These are phyloP conservation scores for Pungitius pungitius DNA, from an alignment of 2,113 vertebrate genomes.

Conservation along the genomic window DNA sequence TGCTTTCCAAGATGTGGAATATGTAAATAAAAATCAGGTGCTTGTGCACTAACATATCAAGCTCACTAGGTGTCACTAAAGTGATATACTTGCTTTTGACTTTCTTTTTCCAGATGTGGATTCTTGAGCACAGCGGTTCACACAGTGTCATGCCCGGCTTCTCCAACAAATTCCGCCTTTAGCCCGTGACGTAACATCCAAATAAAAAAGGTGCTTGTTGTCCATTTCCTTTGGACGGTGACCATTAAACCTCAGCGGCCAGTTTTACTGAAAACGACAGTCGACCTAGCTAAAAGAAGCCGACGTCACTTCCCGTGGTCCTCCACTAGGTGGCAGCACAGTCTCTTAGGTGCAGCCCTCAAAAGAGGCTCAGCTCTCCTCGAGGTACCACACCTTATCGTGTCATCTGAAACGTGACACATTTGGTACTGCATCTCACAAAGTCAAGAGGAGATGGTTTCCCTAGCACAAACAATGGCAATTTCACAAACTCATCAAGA, in stretches of 20 bases:
- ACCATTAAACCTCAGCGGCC: background rate
- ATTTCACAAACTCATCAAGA: too few relatives aligned
- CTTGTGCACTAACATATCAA: background rate
- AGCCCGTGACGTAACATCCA: background rate
- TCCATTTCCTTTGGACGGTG: background rate
- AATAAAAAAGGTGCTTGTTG: background rate
- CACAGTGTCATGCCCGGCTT: background rate
- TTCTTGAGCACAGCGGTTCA: background rate
- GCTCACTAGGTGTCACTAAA: constrained; percentile 61
- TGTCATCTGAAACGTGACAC: constrained; percentile 4
- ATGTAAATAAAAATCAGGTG: background rate
- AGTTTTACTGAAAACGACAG: background rate
- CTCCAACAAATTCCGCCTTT: background rate
- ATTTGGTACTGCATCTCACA: background rate
- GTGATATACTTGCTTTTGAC: background rate
- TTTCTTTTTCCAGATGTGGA: constrained; percentile 10
- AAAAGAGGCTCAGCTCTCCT: background rate
- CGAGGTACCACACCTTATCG: background rate
- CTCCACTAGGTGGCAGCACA: constrained; percentile 54
- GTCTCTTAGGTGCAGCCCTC: background rate
- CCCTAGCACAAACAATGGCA: background rate
- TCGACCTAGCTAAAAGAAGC: background rate
- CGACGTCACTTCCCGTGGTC: background rate
- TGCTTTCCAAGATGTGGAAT: background rate
- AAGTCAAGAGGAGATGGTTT: background rate